Conservation (phyloP, 2,113 vertebrate species). For the Tyrannus savana region DNA sequence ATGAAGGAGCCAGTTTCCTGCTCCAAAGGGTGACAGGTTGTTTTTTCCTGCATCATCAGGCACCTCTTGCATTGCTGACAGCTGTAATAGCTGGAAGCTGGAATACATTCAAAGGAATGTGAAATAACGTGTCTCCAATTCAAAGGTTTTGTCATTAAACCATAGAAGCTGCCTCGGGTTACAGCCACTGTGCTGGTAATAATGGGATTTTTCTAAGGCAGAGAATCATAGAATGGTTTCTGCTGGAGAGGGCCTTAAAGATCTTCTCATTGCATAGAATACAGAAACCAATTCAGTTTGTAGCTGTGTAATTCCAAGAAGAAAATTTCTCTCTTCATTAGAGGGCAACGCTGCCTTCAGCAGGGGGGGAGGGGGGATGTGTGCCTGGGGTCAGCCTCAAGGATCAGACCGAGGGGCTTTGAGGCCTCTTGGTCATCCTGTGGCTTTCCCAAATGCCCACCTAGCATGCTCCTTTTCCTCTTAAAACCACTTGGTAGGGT, state of each 20-base stretch:
- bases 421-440: not conserved
- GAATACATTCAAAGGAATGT: not conserved
- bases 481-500: not conserved
- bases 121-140: not conserved
- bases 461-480: accelerated
- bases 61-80: not conserved
- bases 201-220: not conserved
- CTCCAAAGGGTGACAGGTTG: conserved; percentile 1
- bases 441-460: not conserved
- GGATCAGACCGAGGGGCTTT: not conserved
- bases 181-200: not conserved
- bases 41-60: not conserved
- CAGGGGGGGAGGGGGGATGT: not conserved
- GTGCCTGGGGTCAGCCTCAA: not conserved
- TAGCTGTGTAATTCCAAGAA: not conserved
- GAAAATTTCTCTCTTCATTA: not conserved
- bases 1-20: not conserved
- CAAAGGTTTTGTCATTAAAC: not conserved
- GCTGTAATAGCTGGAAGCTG: not conserved
- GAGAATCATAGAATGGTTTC: not conserved
- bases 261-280: not conserved
- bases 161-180: not conserved
- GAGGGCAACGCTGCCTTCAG: not conserved
- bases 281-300: not conserved
- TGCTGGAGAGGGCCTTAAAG: not conserved